Conservation (phyloP, 2,888 invertebrate genomes). For the Aphrophora alni region DNA sequence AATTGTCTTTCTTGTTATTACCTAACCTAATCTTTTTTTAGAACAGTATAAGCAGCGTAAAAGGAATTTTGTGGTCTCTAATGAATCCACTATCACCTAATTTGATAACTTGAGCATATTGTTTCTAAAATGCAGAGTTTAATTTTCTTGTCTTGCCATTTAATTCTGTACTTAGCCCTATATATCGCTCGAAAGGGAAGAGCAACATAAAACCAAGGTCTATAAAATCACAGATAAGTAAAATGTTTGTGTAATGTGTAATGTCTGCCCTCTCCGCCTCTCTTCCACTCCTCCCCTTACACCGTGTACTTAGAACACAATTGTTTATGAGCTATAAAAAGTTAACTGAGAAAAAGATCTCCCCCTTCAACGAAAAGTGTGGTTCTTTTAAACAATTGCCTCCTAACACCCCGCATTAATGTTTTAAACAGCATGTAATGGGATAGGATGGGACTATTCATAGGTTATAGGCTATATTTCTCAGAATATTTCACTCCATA, state of each 20-base stretch:
- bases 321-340: background rate
- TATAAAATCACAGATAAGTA: constrained; percentile 9
- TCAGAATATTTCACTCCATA: background rate
- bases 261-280: background rate
- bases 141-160: background rate
- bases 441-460: background rate
- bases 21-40: too few relatives aligned
- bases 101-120: background rate
- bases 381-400: background rate
- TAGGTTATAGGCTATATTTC: background rate
- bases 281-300: background rate
- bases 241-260: background rate
- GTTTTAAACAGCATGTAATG: too few relatives aligned
- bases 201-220: background rate
- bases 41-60: too few relatives aligned
- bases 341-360: background rate
- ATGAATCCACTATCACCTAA: too few relatives aligned
- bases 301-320: background rate
- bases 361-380: background rate
- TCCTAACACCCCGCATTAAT: background rate
- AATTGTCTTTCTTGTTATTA: too few relatives aligned
- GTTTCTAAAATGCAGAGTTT: background rate
- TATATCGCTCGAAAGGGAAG: background rate
- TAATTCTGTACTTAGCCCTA: background rate
- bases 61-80: too few relatives aligned